A percentile compares a stretch with the other conserved stretches of the same genome.
Evolutionary conservation across 2,113 vertebrate species (phyloP).

Genomic region (Notarius quadriscutis): DNA sequence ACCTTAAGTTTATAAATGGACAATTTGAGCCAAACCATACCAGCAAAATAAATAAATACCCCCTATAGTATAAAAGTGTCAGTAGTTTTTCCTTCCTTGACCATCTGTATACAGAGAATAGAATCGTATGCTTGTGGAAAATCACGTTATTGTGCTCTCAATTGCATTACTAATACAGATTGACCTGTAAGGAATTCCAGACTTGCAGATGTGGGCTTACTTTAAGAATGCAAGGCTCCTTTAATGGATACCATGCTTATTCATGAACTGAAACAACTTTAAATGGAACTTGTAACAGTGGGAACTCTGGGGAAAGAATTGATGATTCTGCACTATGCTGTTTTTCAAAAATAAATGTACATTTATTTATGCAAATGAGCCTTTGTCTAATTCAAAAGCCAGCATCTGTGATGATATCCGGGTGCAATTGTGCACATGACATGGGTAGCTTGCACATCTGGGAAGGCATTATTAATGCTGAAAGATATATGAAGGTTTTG

Average conservation of each 20-base stretch:
- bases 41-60: not conserved
- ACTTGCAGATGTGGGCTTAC: slow-evolving; percentile 22
- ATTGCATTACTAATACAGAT: not conserved
- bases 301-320: not conserved
- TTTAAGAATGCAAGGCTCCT: slow-evolving; percentile 16
- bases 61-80: not conserved
- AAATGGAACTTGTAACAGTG: not conserved
- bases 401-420: too few relatives aligned
- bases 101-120: not conserved
- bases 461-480: too few relatives aligned
- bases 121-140: not conserved
- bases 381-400: not conserved
- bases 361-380: not conserved
- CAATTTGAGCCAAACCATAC: not conserved
- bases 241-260: slow-evolving; percentile 9
- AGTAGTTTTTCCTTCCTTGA: not conserved
- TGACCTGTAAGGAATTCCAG: slow-evolving; percentile 15
- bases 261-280: slow-evolving; percentile 22
- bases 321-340: not conserved
- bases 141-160: not conserved
- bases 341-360: not conserved
- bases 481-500: too few relatives aligned
- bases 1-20: not conserved
- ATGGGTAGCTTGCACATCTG: too few relatives aligned
- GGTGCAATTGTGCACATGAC: too few relatives aligned